Evolutionary conservation across 2,797 vertebrate species (phyloP), one percentile per base, ranked within the genome.

Genomic region (Epinephelus awoara): DNA sequence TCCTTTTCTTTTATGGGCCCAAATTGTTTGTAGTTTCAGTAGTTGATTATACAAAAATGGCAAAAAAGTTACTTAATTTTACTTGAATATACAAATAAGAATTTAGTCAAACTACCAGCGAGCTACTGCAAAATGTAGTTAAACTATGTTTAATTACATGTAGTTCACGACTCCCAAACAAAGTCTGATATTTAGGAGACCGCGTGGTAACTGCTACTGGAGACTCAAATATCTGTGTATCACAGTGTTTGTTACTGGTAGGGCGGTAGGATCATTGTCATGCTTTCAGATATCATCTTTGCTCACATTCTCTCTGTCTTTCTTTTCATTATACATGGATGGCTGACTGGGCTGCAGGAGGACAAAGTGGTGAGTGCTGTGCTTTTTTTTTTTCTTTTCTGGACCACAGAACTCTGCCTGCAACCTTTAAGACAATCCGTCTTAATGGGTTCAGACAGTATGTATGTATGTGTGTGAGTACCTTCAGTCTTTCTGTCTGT

Each of bases 351-450:
- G 95, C 95, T 94, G 95, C 97, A 98, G 97, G 97, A 98, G 95
- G 97, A 99, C 95, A 99, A 98, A 98, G 98, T 99, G 97, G 97
- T 99, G 96, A 98, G 97, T 97, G 94, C 93, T 93, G 90, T 84
- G 61, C 54, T 82, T 84, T 73, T 68, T 80, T 65, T 72, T 61
- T 27, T 71, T 78, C 34, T 79, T 73, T 73, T 67, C 49, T 57
- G 49, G 70, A 68, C 68, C 57, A 52, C 69, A 78, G 67, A 38
- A 65, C 72, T 67, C 52, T 69, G 69, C 64, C 77, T 82, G 72
- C 38, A 82, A 84, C 78, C 79, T 69, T 70, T 49, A 51, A 75
- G 76, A 76, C 67, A 17, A 47, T 61, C 62, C 18, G 42, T 66
- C 74, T 54, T 51, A 61, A 66, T 51, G 49, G 55, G 18, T 77